Evolutionary conservation across 2,113 vertebrate genomes (phyloP).

Genomic region (Anser cygnoides): DNA sequence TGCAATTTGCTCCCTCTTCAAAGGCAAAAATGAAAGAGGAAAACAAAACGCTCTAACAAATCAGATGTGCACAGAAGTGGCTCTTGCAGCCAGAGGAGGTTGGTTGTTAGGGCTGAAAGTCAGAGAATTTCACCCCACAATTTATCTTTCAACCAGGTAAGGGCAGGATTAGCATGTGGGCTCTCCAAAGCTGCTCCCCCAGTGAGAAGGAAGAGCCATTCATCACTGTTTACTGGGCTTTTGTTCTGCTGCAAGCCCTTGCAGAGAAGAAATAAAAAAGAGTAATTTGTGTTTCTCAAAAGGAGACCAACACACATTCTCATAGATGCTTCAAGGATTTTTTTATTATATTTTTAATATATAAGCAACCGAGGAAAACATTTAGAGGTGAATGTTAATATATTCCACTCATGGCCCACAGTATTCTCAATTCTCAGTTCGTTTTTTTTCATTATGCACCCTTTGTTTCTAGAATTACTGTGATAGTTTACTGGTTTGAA

Average conservation of each 20-base stretch:
- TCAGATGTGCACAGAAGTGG: constrained; percentile 46
- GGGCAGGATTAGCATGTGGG: constrained; percentile 57
- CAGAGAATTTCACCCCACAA: constrained; percentile 33
- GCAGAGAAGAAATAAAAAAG: constrained; percentile 64
- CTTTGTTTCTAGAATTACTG: constrained; percentile 62
- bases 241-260: constrained; percentile 71
- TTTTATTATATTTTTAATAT: constrained; percentile 47
- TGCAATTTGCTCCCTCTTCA: constrained; percentile 62
- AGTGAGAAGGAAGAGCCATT: constrained; percentile 64
- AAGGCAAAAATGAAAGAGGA: constrained; percentile 60
- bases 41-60: constrained; percentile 54
- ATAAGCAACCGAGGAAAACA: neutral
- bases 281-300: constrained; percentile 72
- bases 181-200: constrained; percentile 45
- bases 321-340: constrained; percentile 57
- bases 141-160: constrained; percentile 69
- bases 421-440: constrained; percentile 52
- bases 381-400: constrained; percentile 65
- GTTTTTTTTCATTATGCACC: constrained; percentile 64
- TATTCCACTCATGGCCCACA: constrained; percentile 35
- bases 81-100: constrained; percentile 38
- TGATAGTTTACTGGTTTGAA: constrained; percentile 65
- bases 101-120: constrained; percentile 38
- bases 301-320: constrained; percentile 44
- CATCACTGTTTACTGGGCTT: constrained; percentile 61